These are phyloP conservation scores for Cyphomyrus discorhynchus DNA, from an alignment of 2,113 vertebrate genomes.

Conservation along the genomic window DNA sequence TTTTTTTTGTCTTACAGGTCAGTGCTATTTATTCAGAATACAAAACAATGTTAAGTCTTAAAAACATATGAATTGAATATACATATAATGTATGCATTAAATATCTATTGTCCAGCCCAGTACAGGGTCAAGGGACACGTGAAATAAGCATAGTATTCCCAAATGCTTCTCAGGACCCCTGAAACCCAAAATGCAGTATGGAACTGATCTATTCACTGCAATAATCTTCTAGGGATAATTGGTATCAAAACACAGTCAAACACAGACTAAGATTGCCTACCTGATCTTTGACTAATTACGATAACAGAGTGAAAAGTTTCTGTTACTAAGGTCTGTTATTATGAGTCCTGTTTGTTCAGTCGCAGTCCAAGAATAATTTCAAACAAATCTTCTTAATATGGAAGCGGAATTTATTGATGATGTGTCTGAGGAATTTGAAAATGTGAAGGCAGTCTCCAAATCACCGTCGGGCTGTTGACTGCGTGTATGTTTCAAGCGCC, in stretches of 20 bases:
- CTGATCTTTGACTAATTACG: not conserved
- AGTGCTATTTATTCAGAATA: not conserved
- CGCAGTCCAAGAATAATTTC: not conserved
- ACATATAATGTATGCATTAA: not conserved
- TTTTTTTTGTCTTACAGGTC: not conserved
- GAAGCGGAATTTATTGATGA: not conserved
- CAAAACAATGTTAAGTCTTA: not conserved
- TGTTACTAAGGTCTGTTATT: not conserved
- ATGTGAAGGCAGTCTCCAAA: not conserved
- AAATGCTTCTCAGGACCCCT: not conserved
- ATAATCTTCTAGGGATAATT: not conserved
- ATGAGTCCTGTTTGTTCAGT: not conserved
- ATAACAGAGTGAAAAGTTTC: not conserved
- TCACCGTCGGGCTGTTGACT: not conserved
- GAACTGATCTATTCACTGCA: not conserved
- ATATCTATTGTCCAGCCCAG: not conserved
- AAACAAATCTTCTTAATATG: not conserved
- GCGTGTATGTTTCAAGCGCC: not conserved
- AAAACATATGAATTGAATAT: not conserved
- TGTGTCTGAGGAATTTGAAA: not conserved
- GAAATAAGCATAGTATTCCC: not conserved
- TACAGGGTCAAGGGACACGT: not conserved
- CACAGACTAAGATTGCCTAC: not conserved
- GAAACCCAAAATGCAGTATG: not conserved
- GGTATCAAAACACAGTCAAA: not conserved